A percentile compares a stretch with the other conserved stretches of the same genome.
phyloP scores from a whole-genome alignment of 2,888 invertebrate species.

The Carabus problematicus region DNA sequence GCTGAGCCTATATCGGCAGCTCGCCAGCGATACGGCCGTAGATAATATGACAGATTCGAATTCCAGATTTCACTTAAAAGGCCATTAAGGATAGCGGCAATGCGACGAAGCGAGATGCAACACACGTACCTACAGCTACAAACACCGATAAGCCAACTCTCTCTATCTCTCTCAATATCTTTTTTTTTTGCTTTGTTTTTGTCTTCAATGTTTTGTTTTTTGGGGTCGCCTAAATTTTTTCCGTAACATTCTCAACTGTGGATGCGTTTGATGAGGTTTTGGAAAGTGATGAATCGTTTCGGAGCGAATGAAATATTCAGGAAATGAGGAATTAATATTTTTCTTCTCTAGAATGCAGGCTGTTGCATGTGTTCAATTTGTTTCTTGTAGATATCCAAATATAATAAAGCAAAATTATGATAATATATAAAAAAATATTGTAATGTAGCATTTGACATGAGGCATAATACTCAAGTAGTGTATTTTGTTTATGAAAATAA shows the following conservation, averaged over 20 bases:
- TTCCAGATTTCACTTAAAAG: conserved; percentile 56
- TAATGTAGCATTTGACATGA: too few relatives aligned
- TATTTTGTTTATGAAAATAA: too few relatives aligned
- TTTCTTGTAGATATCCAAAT: too few relatives aligned
- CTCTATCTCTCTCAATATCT: neutral
- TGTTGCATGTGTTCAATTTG: too few relatives aligned
- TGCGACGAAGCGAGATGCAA: neutral
- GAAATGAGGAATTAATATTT: neutral
- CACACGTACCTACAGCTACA: neutral
- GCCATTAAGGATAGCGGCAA: conserved; percentile 50
- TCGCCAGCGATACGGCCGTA: conserved; percentile 24
- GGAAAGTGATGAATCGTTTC: conserved; percentile 13
- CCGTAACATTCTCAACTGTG: neutral
- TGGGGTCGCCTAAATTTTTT: neutral
- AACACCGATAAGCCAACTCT: neutral
- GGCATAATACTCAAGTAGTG: too few relatives aligned
- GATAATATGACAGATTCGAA: conserved; percentile 52
- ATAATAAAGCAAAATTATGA: too few relatives aligned
- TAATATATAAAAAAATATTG: too few relatives aligned
- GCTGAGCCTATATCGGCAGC: conserved; percentile 13
- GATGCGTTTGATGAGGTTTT: conserved; percentile 2
- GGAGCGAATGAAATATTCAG: neutral
- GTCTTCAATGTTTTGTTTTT: neutral
- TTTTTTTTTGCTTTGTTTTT: conserved; percentile 2
- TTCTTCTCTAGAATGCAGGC: too few relatives aligned